phyloP scores from a whole-genome alignment of 2,888 invertebrate species.

The Pandemis cinnamomeana region DNA sequence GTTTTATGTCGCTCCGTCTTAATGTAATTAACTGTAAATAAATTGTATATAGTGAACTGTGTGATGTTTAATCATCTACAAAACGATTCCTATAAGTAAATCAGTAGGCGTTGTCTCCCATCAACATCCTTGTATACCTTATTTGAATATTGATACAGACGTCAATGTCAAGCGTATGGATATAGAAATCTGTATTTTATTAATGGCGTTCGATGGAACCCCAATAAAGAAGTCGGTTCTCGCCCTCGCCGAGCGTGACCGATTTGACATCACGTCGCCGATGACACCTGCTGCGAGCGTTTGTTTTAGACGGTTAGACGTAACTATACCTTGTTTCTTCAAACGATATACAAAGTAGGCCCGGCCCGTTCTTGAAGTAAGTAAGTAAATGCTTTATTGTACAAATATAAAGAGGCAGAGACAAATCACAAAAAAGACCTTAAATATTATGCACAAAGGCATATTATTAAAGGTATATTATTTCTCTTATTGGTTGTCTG shows the following conservation, averaged over 20 bases:
- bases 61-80: no score
- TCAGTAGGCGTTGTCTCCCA: neutral
- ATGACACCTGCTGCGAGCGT: conserved; percentile 70
- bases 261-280: conserved; percentile 64
- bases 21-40: no score
- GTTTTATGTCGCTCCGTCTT: no score
- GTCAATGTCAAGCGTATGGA: conserved; percentile 24
- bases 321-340: neutral
- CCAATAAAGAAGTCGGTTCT: conserved; percentile 62
- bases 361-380: no score
- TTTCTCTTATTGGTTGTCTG: no score
- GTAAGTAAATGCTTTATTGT: no score
- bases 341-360: neutral
- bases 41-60: no score
- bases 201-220: conserved; percentile 50
- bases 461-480: no score
- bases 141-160: conserved; percentile 18
- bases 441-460: no score
- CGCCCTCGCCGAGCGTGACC: conserved; percentile 61
- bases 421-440: no score
- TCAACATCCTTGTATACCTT: neutral
- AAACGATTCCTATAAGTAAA: no score
- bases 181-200: conserved; percentile 15
- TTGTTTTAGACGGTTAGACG: conserved; percentile 57
- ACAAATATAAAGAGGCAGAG: no score